Conservation (phyloP, 2,797 vertebrate genomes). For the Pantherophis alleghaniensis region DNA sequence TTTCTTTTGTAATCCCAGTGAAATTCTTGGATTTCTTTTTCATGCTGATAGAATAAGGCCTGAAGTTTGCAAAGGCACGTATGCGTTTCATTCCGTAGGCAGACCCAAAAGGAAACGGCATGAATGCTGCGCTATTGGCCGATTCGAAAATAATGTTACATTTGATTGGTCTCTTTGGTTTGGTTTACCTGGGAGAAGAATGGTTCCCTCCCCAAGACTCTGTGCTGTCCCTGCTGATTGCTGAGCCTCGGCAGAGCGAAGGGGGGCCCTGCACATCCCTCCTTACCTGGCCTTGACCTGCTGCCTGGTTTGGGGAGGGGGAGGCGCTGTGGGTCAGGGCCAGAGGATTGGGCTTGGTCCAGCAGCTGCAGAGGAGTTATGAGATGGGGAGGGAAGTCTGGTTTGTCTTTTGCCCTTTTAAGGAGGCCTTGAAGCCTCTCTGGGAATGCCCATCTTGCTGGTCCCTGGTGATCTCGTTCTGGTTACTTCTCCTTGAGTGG, state of each 20-base stretch:
- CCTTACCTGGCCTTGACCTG: not conserved
- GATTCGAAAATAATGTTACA: not conserved
- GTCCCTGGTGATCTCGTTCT: not conserved
- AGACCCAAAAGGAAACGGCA: not conserved
- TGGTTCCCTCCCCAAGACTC: not conserved
- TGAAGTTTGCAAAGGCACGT: not conserved
- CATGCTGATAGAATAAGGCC: not conserved
- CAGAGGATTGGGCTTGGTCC: not conserved
- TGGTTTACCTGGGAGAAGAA: not conserved
- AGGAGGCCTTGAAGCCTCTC: not conserved
- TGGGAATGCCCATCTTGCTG: not conserved
- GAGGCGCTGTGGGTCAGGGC: not conserved
- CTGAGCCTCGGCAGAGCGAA: not conserved
- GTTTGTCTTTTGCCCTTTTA: not conserved
- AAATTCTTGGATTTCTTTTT: not conserved
- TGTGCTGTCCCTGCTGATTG: not conserved
- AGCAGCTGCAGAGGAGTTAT: not conserved
- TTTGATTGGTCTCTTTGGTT: not conserved
- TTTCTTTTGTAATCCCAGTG: not conserved
- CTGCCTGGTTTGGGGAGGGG: not conserved
- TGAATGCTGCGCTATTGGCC: not conserved
- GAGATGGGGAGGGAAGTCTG: not conserved
- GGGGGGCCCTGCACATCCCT: not conserved
- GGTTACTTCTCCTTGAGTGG: not conserved
- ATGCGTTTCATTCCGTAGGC: not conserved